Conservation (phyloP, 2,888 invertebrate species). For the Osmoderma eremita region DNA sequence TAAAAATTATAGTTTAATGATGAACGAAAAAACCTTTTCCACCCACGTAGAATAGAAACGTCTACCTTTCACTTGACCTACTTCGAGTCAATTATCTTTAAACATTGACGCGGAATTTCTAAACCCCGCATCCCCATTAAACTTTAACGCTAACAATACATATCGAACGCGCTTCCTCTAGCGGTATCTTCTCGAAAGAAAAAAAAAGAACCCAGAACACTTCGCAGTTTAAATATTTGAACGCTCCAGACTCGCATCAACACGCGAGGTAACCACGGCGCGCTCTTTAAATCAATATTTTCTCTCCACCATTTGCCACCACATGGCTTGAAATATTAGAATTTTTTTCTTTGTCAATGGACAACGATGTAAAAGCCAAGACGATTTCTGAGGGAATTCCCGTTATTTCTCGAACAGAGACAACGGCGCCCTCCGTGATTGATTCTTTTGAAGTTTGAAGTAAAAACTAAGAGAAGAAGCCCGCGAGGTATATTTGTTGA, state of each 20-base stretch:
- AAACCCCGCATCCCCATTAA: too few relatives aligned
- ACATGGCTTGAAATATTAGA: constrained; percentile 33
- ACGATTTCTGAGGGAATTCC: not conserved
- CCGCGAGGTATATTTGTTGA: constrained; percentile 40
- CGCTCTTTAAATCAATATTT: constrained; percentile 34
- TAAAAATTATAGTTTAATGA: too few relatives aligned
- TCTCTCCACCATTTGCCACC: constrained; percentile 22
- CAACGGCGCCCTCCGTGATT: constrained; percentile 30
- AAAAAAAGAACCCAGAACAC: not conserved
- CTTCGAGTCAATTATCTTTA: too few relatives aligned
- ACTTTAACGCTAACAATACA: too few relatives aligned
- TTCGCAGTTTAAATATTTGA: constrained; percentile 31
- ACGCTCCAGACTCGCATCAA: constrained; percentile 22
- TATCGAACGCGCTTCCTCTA: too few relatives aligned
- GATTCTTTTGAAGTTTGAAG: constrained; percentile 40
- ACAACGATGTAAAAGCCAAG: constrained; percentile 8
- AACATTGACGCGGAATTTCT: too few relatives aligned
- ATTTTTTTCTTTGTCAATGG: constrained; percentile 31
- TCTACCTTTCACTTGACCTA: too few relatives aligned
- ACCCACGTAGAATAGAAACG: too few relatives aligned
- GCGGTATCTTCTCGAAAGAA: too few relatives aligned
- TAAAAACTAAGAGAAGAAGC: constrained; percentile 19
- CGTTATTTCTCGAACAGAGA: not conserved
- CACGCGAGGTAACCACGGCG: not conserved
- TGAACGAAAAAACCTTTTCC: too few relatives aligned